A percentile compares a stretch with the other conserved stretches of the same genome.
Conservation (phyloP, 2,888 invertebrate genomes). For the Leucozona laternaria region DNA sequence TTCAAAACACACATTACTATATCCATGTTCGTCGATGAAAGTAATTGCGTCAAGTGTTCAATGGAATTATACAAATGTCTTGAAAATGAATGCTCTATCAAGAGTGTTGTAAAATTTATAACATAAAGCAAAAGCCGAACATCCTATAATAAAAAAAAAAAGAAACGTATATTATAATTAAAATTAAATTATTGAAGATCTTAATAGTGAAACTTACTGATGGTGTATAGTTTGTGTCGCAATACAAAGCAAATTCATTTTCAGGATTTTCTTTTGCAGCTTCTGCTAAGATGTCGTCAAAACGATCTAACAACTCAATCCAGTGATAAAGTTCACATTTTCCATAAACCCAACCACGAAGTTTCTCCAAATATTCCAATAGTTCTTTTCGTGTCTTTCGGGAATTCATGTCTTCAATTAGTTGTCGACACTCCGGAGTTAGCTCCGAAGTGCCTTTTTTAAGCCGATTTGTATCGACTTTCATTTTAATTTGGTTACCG, state of each 20-base stretch:
- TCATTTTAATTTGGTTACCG: constrained; percentile 85
- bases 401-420: constrained; percentile 89
- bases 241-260: constrained; percentile 85
- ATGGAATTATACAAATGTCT: constrained; percentile 94
- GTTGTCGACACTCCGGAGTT: constrained; percentile 90
- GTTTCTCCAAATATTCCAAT: constrained; percentile 87
- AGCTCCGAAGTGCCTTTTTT: constrained; percentile 94
- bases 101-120: constrained; percentile 91
- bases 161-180: background rate
- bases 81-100: constrained; percentile 95
- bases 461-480: constrained; percentile 91
- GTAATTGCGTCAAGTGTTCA: constrained; percentile 91
- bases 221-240: constrained; percentile 88
- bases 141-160: constrained; percentile 84
- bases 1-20: constrained; percentile 93
- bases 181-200: background rate
- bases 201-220: constrained; percentile 83
- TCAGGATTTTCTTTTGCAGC: constrained; percentile 85
- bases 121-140: constrained; percentile 90
- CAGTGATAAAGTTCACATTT: constrained; percentile 95
- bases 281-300: constrained; percentile 89
- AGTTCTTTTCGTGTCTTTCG: constrained; percentile 88
- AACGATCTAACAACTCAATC: constrained; percentile 92
- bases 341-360: constrained; percentile 93
- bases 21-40: constrained; percentile 92